These are phyloP conservation scores for Enteromius treurensis DNA, from an alignment of 2,797 vertebrate genomes.

Conservation along the genomic window DNA sequence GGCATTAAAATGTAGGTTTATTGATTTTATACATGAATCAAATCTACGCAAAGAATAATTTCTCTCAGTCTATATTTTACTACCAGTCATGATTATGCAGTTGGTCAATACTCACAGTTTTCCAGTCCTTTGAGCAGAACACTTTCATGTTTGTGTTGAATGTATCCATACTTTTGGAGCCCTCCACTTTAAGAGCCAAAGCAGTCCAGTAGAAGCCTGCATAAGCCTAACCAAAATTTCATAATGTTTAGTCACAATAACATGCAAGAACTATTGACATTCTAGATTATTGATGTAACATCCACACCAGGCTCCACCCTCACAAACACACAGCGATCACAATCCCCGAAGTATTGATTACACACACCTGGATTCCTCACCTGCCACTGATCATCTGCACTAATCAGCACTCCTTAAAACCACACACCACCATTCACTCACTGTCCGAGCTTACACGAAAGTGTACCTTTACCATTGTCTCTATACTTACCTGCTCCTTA, in stretches of 20 bases:
- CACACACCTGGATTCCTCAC: too few species aligned
- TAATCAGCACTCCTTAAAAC: too few species aligned
- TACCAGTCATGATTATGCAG: not conserved
- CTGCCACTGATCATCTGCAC: too few species aligned
- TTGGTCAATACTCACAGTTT: constrained; percentile 72
- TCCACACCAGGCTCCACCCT: too few species aligned
- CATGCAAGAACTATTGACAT: not conserved
- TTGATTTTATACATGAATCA: not conserved
- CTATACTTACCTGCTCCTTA: too few species aligned
- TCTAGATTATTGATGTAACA: too few species aligned
- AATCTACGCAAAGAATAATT: not conserved
- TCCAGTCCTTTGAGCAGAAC: constrained; percentile 85
- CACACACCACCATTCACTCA: too few species aligned
- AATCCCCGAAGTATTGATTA: too few species aligned
- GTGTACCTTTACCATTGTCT: too few species aligned
- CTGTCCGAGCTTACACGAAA: too few species aligned
- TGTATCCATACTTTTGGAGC: constrained; percentile 75
- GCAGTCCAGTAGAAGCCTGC: constrained; percentile 88
- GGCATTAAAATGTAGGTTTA: not conserved
- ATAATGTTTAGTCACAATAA: not conserved
- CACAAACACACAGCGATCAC: too few species aligned
- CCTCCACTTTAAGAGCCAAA: constrained; percentile 76
- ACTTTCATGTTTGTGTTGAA: constrained; percentile 78
- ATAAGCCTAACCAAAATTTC: constrained; percentile 80
- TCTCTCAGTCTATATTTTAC: not conserved